phyloP scores from a whole-genome alignment of 2,888 invertebrate species.

The Drosophila mettleri region DNA sequence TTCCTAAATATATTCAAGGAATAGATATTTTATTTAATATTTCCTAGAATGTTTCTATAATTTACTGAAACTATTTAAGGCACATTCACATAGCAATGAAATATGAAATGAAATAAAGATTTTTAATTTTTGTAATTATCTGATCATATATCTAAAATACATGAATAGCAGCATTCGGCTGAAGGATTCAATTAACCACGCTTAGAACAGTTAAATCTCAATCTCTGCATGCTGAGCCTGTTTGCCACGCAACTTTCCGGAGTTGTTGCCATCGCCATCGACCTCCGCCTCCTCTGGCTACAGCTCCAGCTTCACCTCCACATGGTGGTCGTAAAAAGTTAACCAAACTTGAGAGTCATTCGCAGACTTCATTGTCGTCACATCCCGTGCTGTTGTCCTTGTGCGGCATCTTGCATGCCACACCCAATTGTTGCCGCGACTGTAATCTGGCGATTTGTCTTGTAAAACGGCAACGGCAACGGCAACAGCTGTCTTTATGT shows the following conservation, averaged over 20 bases:
- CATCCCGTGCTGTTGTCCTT: constrained; percentile 30
- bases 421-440: constrained; percentile 26
- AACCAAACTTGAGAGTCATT: constrained; percentile 47
- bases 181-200: background rate
- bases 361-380: constrained; percentile 10
- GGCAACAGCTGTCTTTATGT: constrained; percentile 60
- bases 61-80: too few species aligned
- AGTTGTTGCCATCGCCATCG: background rate
- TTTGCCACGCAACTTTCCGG: constrained; percentile 17
- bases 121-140: too few species aligned
- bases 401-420: constrained; percentile 38
- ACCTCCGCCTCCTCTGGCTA: background rate
- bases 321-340: constrained; percentile 51
- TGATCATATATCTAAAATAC: background rate
- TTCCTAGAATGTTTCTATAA: too few species aligned
- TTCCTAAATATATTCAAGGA: too few species aligned
- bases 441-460: constrained; percentile 54
- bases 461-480: constrained; percentile 42
- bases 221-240: constrained; percentile 2
- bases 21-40: too few species aligned
- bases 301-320: background rate
- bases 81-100: too few species aligned
- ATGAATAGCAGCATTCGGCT: background rate
- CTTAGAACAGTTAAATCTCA: background rate
- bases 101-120: too few species aligned